Conservation (phyloP, 2,888 invertebrate species). For the Tetragnatha montana region DNA sequence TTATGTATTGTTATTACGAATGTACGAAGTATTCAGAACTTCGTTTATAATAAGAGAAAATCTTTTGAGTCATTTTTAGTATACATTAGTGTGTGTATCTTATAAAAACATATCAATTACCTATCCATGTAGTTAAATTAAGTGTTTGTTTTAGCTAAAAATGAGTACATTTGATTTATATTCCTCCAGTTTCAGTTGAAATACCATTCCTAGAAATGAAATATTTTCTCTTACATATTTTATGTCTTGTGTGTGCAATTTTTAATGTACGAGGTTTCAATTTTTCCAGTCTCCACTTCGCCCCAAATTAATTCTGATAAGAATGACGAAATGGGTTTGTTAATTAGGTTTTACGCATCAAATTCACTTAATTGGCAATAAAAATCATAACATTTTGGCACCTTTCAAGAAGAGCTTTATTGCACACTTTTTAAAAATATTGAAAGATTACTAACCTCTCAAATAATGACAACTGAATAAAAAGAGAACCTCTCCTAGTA, state of each 20-base stretch:
- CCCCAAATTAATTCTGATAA: too few species aligned
- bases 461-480: too few species aligned
- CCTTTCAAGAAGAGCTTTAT: too few species aligned
- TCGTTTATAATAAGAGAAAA: conserved; percentile 50
- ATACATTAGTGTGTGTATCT: conserved; percentile 39
- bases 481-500: too few species aligned
- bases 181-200: conserved; percentile 44
- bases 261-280: not conserved
- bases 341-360: too few species aligned
- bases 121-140: conserved; percentile 23
- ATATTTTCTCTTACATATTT: conserved; percentile 48
- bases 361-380: too few species aligned
- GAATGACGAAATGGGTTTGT: too few species aligned
- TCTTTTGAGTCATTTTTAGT: conserved; percentile 44
- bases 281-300: too few species aligned
- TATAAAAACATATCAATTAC: conserved; percentile 36
- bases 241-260: conserved; percentile 6
- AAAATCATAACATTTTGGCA: too few species aligned
- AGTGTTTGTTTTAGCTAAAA: conserved; percentile 49
- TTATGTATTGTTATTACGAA: conserved; percentile 68
- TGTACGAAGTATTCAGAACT: conserved; percentile 53
- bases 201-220: conserved; percentile 46
- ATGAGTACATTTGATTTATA: conserved; percentile 19
- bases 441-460: too few species aligned
- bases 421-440: too few species aligned